Conservation (phyloP, 2,888 invertebrate species). For the Limnephilus auricula region DNA sequence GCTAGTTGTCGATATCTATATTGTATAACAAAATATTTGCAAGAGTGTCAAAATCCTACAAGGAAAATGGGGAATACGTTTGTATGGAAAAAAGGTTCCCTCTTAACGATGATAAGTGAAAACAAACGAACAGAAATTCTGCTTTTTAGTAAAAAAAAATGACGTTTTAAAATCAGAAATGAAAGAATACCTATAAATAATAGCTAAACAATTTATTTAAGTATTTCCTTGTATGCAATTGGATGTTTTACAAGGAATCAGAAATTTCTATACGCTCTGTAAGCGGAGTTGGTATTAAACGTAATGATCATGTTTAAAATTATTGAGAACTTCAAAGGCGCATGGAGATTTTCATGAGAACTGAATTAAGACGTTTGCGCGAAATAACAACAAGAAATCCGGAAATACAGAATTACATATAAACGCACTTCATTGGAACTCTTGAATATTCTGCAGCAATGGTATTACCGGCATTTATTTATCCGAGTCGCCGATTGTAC, state of each 20-base stretch:
- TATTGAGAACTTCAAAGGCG: not conserved
- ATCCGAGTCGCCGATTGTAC: not conserved
- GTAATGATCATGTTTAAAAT: not conserved
- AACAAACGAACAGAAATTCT: not conserved
- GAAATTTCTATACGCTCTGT: not conserved
- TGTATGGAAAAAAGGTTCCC: too few species aligned
- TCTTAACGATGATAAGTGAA: too few species aligned
- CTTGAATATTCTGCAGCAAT: not conserved
- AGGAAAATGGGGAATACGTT: too few species aligned
- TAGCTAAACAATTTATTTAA: not conserved
- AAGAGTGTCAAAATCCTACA: too few species aligned
- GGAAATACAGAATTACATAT: not conserved
- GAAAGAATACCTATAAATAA: not conserved
- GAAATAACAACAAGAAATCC: not conserved
- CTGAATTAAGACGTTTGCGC: not conserved
- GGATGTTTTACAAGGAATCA: not conserved
- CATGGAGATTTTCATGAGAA: not conserved
- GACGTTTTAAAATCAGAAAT: too few species aligned
- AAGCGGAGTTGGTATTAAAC: not conserved
- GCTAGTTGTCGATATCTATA: too few species aligned
- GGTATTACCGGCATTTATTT: not conserved
- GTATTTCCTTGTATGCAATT: not conserved
- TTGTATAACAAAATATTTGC: too few species aligned
- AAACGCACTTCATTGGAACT: not conserved
- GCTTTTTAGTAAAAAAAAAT: not conserved